Conservation (phyloP, 2,113 vertebrate species). For the Danio rerio region DNA sequence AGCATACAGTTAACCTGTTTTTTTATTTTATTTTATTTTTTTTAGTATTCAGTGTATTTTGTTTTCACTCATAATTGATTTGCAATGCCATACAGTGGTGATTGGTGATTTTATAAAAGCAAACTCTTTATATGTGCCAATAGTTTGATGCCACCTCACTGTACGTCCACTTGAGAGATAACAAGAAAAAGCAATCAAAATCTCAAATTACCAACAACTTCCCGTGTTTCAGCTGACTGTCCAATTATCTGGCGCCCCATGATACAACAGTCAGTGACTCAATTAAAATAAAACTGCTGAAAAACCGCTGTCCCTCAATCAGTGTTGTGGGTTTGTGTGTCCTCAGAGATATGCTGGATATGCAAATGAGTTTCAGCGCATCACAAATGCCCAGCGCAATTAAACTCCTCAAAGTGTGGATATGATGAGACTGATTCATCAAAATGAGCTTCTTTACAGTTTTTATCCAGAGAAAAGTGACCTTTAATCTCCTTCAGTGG, state of each 20-base stretch:
- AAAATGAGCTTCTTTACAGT: not conserved
- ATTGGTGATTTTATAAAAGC: slow-evolving; percentile 4
- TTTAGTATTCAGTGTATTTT: not conserved
- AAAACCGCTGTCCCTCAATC: slow-evolving; percentile 43
- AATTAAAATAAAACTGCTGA: slow-evolving; percentile 49
- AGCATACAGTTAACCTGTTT: no score
- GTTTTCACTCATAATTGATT: not conserved
- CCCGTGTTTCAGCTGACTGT: slow-evolving; percentile 43
- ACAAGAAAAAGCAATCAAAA: slow-evolving; percentile 55
- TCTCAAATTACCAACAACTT: slow-evolving; percentile 43
- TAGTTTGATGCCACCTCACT: slow-evolving; percentile 40
- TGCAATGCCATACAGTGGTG: slow-evolving; percentile 3
- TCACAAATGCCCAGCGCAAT: slow-evolving; percentile 54
- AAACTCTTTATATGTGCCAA: not conserved
- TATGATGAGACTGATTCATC: not conserved
- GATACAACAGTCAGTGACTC: slow-evolving; percentile 44
- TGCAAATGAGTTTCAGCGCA: slow-evolving; percentile 52
- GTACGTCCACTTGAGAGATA: slow-evolving; percentile 30
- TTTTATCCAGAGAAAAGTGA: slow-evolving; percentile 4
- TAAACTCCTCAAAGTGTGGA: slow-evolving; percentile 41
- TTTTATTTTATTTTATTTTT: no score
- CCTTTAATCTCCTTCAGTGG: not conserved
- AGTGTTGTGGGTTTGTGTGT: slow-evolving; percentile 50
- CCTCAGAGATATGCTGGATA: slow-evolving; percentile 51
- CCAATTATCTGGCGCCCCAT: slow-evolving; percentile 51